phyloP scores from a whole-genome alignment of 2,888 invertebrate genomes.

The Himalopsyche anomala region DNA sequence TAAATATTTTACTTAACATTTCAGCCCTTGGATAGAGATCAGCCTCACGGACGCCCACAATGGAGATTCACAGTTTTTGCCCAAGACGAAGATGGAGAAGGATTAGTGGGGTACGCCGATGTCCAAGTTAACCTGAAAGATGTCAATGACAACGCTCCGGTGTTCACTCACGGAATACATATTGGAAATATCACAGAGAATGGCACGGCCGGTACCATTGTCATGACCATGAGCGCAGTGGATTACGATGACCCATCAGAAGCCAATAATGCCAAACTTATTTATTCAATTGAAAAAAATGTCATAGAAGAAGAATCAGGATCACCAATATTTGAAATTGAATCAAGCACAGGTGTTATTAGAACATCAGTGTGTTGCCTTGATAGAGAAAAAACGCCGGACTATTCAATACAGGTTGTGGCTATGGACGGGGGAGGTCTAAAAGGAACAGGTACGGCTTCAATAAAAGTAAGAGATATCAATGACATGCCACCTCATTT shows the following conservation, averaged over 20 bases:
- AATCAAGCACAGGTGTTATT: constrained; percentile 75
- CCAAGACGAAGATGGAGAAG: constrained; percentile 66
- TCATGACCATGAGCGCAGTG: constrained; percentile 78
- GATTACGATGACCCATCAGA: constrained; percentile 78
- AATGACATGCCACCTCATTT: constrained; percentile 79
- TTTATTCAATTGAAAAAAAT: constrained; percentile 77
- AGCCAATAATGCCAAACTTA: constrained; percentile 77
- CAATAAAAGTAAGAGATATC: constrained; percentile 76
- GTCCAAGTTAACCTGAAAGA: constrained; percentile 77
- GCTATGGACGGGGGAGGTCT: constrained; percentile 74
- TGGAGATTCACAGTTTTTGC: constrained; percentile 73
- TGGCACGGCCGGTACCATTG: constrained; percentile 75
- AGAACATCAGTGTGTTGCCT: constrained; percentile 74
- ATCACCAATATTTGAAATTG: constrained; percentile 76
- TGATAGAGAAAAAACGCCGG: constrained; percentile 74
- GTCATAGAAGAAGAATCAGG: constrained; percentile 76
- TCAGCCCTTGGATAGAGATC: constrained; percentile 76
- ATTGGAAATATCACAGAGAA: constrained; percentile 76
- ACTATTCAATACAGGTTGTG: constrained; percentile 75
- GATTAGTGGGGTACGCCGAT: constrained; percentile 66
- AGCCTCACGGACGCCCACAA: constrained; percentile 76
- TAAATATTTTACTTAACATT: constrained; percentile 24
- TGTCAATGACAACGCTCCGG: constrained; percentile 78
- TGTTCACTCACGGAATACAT: constrained; percentile 74
- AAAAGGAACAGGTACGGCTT: constrained; percentile 76